phyloP scores from a whole-genome alignment of 2,113 vertebrate genomes.

The Podarcis muralis region DNA sequence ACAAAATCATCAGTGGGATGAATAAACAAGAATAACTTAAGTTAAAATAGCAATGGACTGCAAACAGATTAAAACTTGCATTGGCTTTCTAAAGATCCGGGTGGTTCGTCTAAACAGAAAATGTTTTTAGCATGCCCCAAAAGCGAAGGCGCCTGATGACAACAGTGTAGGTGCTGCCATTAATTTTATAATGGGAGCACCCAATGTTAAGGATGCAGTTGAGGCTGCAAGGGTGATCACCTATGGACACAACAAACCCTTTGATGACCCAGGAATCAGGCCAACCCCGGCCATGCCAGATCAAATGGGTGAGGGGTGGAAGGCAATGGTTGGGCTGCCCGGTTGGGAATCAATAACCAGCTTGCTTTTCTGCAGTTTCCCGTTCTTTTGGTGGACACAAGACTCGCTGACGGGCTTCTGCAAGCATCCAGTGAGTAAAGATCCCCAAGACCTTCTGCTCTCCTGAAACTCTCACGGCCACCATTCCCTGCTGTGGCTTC shows the following conservation, averaged over 20 bases:
- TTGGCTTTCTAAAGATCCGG: too few relatives aligned
- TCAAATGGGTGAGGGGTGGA: neutral
- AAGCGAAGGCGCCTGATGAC: too few relatives aligned
- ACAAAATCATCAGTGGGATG: too few relatives aligned
- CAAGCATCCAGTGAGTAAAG: slow-evolving; percentile 25
- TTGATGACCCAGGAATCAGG: neutral
- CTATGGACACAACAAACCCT: too few relatives aligned
- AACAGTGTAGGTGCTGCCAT: too few relatives aligned
- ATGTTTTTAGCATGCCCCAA: too few relatives aligned
- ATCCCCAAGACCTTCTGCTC: neutral
- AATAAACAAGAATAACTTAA: too few relatives aligned
- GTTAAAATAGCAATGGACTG: too few relatives aligned
- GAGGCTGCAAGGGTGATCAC: too few relatives aligned
- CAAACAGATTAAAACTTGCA: too few relatives aligned
- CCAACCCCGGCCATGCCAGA: neutral
- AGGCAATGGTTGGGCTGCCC: neutral
- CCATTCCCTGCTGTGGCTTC: neutral
- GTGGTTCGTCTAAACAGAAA: too few relatives aligned
- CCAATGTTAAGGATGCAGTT: neutral
- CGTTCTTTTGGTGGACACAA: accelerated
- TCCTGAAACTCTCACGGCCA: neutral
- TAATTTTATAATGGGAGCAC: too few relatives aligned
- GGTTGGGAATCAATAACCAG: neutral
- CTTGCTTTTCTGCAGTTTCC: slow-evolving; percentile 32
- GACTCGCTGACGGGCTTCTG: accelerated